Base-by-base conservation (phyloP, 2,888 invertebrate genomes). In the Lamproptera curius region DNA sequence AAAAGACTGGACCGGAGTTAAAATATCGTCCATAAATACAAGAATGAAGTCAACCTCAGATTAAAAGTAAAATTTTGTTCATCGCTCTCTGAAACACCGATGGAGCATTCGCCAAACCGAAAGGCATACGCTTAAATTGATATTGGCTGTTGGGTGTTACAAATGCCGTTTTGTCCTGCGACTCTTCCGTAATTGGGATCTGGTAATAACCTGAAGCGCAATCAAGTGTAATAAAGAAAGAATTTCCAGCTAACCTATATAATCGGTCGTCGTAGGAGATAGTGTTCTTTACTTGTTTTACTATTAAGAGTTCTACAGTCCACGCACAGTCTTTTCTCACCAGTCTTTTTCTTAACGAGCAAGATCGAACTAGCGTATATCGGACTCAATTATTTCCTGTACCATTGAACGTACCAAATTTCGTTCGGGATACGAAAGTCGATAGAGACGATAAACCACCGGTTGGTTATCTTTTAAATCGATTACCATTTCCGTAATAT, bases 51-150 rank as follows among this genome's bases (percentile, higher is more conserved):
- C 10, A 28, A 5, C 9, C n/a, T 2, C 10, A 10, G 28, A 8
- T 28, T 28, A 10, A n/a, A 10, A 8, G 6, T n/a, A 28, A 28
- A 10, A 28, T 10, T 9, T 28, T 28, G 9, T 28, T 6, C 3
- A 28, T 9, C 10, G 28, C 28, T 17, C 65, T 51, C 40, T 75
- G 71, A 47, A 74, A 79, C 0, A 66, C 63, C 0, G 66, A 56
- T 2, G 73, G 73, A 0, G 78, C 70, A 48, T 76, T 76, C 0
- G 55, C 53, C 0, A 78, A 55, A 1, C 73, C 74, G 44, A 77
- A 81, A 0, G 72, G 70, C 68, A 76, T 70, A 0, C 63, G 45
- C 2, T 62, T 58, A 50, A 61, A 75, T 51, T 77, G 66, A 42
- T 51, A 77, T 9, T 73, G 64, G 0, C 75, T n/a, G 28, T 71